Evolutionary conservation across 2,797 vertebrate genomes (phyloP), one percentile per base, ranked within the genome.

Genomic region (Cephalopachus bancanus): DNA sequence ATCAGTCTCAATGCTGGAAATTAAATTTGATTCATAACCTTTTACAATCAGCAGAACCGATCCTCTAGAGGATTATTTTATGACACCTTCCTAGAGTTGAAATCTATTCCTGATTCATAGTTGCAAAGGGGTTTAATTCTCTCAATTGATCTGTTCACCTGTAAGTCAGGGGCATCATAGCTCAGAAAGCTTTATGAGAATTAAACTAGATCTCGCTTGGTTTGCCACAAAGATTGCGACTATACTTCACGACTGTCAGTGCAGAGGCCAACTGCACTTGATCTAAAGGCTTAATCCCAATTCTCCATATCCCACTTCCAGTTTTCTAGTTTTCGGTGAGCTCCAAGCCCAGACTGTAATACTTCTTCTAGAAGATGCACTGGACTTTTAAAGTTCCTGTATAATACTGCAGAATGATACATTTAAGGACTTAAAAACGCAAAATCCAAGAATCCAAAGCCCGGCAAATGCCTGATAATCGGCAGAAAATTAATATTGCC

Each of bases 341-440:
- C 30, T 16, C 69, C 49, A 94, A 60, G 4, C 33, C 75, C 30
- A 69, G 10, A 26, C 57, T 74, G 0, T 44, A 78, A 22, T 20
- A 33, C 22, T 81, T 67, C 59, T 33, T 71, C 33, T 75, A 78
- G 87, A 57, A 94, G 51, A 64, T 28, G 37, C 24, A 75, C 30
- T 44, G 10, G 10, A 20, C 14, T 10, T 72, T 89, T 33, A 57
- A 7, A 90, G 37, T 84, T 57, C 51, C 55, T 83, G 10, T 49
- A 1, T 28, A 87, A 69, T 30, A 26, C 72, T 84, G 4, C 11
- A 53, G 74, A 89, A 79, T 3, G 53, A 64, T 83, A 81, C 2
- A 62, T 69, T n/a, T 51, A 76, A 90, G 76, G 72, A 57, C 72
- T 92, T 75, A 80, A 71, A 89, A 95, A 78, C n/a, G 88, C 44